Base-by-base conservation (phyloP, 2,797 vertebrate genomes). In the Sebastes nivosus region DNA sequence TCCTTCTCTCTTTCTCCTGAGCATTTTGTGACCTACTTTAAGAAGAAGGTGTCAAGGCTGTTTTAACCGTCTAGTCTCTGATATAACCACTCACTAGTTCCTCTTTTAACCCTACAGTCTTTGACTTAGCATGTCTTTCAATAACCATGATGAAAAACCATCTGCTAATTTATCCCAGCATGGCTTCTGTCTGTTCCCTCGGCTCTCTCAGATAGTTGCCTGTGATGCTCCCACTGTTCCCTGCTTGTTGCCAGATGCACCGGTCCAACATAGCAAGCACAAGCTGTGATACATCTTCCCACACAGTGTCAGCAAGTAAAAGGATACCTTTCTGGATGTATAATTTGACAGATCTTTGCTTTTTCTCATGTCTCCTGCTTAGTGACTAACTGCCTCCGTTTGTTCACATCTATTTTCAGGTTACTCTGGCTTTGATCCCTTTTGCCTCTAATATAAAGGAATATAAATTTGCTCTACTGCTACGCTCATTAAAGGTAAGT, bases 221-320 rank as follows among this genome's bases (percentile, higher is more conserved):
- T 66, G 25, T 67, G 72, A 81, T 78, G 81, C 79, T 87, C 76
- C 77, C 76, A 81, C 82, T 75, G 70, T 77, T 89, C 75, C 55
- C 38, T 68, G 67, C 69, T 36, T 77, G 74, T 52, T 87, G 82
- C 84, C 86, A 91, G 81, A 85, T 67, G 46, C 67, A 75, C 59
- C 1, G 3, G 55, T 85, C 77, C 84, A 88, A 87, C 74, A 73
- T 80, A 65, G 66, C 72, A 75, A 76, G 67, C 50, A 2, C 55
- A 84, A 74, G 70, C 86, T 79, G 83, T 78, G 77, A 85, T 80
- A 66, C 71, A 83, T 81, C 88, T 65, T 88, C 85, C 87, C 89
- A 90, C 85, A 58, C 75, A 63, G 61, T 80, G 61, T 85, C 75
- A 77, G 72, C 6, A 63, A 77, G 75, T 77, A 70, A 67, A 71